Evolutionary conservation across 2,888 invertebrate species (phyloP).

Genomic region (Clitarchus hookeri): DNA sequence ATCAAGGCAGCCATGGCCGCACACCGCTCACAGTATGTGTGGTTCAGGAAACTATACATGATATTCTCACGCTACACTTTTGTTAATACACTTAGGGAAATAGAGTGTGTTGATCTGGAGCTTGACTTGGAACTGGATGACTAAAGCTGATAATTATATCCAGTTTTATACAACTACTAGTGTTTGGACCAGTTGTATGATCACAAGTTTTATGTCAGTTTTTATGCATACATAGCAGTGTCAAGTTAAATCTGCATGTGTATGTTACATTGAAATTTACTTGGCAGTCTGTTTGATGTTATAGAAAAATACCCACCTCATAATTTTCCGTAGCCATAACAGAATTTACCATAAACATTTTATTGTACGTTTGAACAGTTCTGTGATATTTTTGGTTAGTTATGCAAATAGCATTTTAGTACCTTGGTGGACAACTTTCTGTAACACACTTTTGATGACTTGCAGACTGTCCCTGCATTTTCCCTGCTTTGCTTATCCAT

Average conservation of each 20-base stretch:
- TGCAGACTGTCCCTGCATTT: too few species aligned
- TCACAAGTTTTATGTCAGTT: background rate
- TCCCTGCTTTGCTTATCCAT: too few species aligned
- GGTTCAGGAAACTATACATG: slow-evolving; percentile 92
- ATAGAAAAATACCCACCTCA: too few species aligned
- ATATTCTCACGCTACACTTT: slow-evolving; percentile 87
- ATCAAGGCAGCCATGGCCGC: slow-evolving; percentile 73
- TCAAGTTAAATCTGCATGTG: background rate
- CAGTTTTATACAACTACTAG: background rate
- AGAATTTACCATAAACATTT: too few species aligned
- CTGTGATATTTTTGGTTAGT: too few species aligned
- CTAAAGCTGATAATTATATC: slow-evolving; percentile 32
- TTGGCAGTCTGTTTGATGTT: too few species aligned
- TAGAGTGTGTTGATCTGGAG: slow-evolving; percentile 75
- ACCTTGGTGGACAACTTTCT: too few species aligned
- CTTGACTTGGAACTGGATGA: slow-evolving; percentile 75
- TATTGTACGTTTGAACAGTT: too few species aligned
- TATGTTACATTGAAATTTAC: too few species aligned
- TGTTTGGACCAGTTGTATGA: background rate
- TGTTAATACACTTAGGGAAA: slow-evolving; percentile 82
- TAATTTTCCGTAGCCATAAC: too few species aligned
- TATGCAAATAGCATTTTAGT: too few species aligned
- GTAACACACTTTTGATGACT: too few species aligned
- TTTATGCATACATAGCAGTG: background rate
- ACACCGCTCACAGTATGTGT: slow-evolving; percentile 90